A percentile compares a stretch with the other conserved stretches of the same genome.
These are phyloP conservation scores for Caretta caretta DNA, from an alignment of 2,113 vertebrate species.

Conservation along the genomic window DNA sequence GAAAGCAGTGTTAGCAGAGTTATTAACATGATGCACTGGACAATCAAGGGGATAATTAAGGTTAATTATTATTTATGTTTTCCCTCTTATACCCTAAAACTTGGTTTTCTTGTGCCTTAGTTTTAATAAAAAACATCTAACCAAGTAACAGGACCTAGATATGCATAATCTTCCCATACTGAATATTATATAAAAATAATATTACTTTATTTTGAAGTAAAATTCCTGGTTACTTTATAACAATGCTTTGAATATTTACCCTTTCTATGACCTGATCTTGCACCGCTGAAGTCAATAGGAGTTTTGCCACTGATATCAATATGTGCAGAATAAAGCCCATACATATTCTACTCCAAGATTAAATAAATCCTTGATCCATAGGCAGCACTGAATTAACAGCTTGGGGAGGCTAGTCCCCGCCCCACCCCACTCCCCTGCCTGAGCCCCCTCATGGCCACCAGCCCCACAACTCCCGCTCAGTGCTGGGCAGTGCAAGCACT, in stretches of 20 bases:
- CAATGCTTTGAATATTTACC: constrained; percentile 24
- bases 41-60: constrained; percentile 52
- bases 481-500: too few species aligned
- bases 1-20: constrained; percentile 80
- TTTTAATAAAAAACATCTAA: constrained; percentile 38
- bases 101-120: constrained; percentile 33
- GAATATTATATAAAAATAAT: neutral
- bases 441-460: too few species aligned
- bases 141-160: neutral
- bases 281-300: neutral
- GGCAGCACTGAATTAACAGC: too few species aligned
- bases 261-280: neutral
- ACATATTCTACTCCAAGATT: neutral
- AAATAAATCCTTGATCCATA: neutral
- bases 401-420: too few species aligned
- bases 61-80: constrained; percentile 20
- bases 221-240: constrained; percentile 2
- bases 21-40: constrained; percentile 71
- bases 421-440: too few species aligned
- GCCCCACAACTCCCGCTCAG: too few species aligned
- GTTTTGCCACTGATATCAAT: neutral
- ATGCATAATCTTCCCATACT: neutral
- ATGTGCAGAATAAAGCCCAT: neutral
- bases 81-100: constrained; percentile 44
- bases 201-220: neutral